Base-by-base conservation (phyloP, 2,797 vertebrate genomes). In the Premnoplex brunnescens region DNA sequence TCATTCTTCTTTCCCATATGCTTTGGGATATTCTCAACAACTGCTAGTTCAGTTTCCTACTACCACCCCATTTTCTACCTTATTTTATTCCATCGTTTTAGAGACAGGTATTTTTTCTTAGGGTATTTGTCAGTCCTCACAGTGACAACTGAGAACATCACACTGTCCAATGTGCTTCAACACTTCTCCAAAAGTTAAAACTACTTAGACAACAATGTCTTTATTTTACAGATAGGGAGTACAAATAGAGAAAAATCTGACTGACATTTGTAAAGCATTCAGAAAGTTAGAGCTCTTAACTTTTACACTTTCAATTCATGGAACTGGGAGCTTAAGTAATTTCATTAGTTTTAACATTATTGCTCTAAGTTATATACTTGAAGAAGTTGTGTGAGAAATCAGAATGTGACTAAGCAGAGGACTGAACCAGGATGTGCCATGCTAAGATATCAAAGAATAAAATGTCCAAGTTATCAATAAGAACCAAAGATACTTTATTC, bases 401-500 rank as follows among this genome's bases (percentile, higher is more conserved):
- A 86, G 36, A 63, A 90, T 9, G 24, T 13, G 48, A 34, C 72
- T 24, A 71, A 81, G n/a, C 34, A 59, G 18, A 46, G 36, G 17
- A 51, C 17, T 58, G 46, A 74, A 69, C 4, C 21, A 54, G 23
- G 41, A 85, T 32, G 28, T 80, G 49, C n/a, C 36, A 75, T 24
- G 34, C 32, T 51, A 72, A 75, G n/a, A 59, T 88, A 88, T 32
- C 36, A 27, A 28, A 58, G 48, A 93, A 77, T 5, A 49, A 24
- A 81, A 80, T 6, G 27, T 41, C 91, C 30, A 69, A 56, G 52
- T 83, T 51, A 68, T 12, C 23, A 73, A 4, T 36, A 74, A 15
- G 28, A 91, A 79, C 41, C 88, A 92, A 77, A 88, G 23, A 52
- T 32, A 66, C 32, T 97, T 96, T 96, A 97, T 97, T 97, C 13